Conservation (phyloP, 2,888 invertebrate species). For the Neria commutata region DNA sequence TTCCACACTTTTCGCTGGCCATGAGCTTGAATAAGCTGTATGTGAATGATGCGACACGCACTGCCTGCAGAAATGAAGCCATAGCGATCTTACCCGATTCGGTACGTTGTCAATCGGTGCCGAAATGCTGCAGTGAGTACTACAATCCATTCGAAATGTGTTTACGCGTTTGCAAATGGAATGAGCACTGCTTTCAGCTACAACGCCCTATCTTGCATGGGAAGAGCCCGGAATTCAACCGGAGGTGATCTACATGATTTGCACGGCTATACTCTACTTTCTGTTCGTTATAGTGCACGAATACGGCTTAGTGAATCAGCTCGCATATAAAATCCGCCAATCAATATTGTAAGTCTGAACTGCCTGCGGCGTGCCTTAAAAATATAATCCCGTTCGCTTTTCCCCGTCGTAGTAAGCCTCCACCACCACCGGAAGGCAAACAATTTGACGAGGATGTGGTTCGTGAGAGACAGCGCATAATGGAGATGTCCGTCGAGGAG, state of each 20-base stretch:
- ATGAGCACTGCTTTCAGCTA: slow-evolving; percentile 29
- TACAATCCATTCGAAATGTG: not conserved
- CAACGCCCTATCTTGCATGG: slow-evolving; percentile 69
- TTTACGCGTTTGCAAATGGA: not conserved
- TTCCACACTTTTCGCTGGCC: slow-evolving; percentile 24
- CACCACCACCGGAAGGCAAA: slow-evolving; percentile 50
- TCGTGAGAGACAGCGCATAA: slow-evolving; percentile 63
- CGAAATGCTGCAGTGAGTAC: slow-evolving; percentile 56
- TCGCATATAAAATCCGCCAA: slow-evolving; percentile 35
- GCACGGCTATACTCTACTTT: slow-evolving; percentile 68
- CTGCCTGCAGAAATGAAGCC: not conserved
- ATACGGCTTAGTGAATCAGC: slow-evolving; percentile 43
- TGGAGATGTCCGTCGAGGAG: slow-evolving; percentile 49
- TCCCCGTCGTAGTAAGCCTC: slow-evolving; percentile 42
- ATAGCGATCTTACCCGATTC: slow-evolving; percentile 5
- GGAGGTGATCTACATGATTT: slow-evolving; percentile 68
- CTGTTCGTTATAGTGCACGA: slow-evolving; percentile 70
- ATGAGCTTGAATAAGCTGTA: slow-evolving; percentile 56
- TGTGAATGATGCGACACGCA: not conserved
- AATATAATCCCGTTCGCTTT: not conserved
- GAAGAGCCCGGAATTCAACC: slow-evolving; percentile 73
- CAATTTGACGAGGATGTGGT: slow-evolving; percentile 64
- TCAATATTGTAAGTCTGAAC: slow-evolving; percentile 35
- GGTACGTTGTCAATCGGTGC: slow-evolving; percentile 26
- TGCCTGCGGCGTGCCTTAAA: not conserved